Evolutionary conservation across 2,797 vertebrate genomes (phyloP).

Genomic region (Catharus ustulatus): DNA sequence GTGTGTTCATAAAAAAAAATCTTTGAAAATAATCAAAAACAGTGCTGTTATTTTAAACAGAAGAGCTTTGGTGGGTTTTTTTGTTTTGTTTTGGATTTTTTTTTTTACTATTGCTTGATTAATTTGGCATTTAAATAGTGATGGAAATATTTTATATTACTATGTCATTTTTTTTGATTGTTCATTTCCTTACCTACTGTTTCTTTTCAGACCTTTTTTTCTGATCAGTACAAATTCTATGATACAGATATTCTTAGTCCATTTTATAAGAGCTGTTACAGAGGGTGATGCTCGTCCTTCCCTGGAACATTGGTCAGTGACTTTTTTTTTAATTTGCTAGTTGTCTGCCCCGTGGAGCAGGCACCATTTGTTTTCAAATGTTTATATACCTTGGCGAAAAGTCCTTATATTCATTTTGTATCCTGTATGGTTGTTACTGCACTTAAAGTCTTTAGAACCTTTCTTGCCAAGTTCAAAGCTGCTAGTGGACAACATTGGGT

Average conservation of each 20-base stretch:
- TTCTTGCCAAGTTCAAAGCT: constrained; percentile 90
- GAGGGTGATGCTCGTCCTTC: constrained; percentile 77
- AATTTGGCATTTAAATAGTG: constrained; percentile 82
- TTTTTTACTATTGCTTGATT: constrained; percentile 80
- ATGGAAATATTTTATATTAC: constrained; percentile 80
- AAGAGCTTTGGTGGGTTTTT: constrained; percentile 56
- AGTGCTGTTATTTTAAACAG: constrained; percentile 83
- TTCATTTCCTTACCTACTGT: constrained; percentile 79
- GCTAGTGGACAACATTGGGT: constrained; percentile 85
- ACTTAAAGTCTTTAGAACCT: constrained; percentile 79
- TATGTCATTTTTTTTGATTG: constrained; percentile 75
- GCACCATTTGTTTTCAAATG: constrained; percentile 76
- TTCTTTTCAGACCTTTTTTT: constrained; percentile 70
- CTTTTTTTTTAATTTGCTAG: constrained; percentile 67
- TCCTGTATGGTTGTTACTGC: constrained; percentile 76
- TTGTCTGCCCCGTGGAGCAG: constrained; percentile 90
- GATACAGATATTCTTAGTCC: constrained; percentile 73
- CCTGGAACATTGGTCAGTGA: constrained; percentile 81
- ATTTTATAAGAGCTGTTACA: constrained; percentile 79
- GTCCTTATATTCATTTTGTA: constrained; percentile 75
- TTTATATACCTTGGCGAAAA: constrained; percentile 78
- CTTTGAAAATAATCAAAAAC: constrained; percentile 74
- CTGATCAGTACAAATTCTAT: constrained; percentile 66
- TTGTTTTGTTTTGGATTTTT: constrained; percentile 14
- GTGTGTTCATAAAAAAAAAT: constrained; percentile 78